These are phyloP conservation scores for Actinernus sp. DNA, from an alignment of 92 coral and sea anemone species.

Conservation along the genomic window DNA sequence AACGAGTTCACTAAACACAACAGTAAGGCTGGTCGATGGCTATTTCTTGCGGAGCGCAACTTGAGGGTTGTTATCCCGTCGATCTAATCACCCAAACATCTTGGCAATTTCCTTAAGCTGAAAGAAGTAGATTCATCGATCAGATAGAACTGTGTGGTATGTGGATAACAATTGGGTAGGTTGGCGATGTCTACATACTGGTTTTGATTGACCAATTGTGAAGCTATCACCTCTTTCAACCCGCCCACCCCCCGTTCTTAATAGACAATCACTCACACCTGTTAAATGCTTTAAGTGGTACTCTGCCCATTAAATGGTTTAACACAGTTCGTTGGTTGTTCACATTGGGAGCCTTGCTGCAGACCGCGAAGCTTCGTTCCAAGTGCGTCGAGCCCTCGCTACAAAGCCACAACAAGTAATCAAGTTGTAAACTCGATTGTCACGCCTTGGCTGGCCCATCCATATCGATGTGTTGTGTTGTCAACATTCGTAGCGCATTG, in stretches of 20 bases:
- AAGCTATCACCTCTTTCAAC: slow-evolving; percentile 52
- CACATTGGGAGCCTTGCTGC: not conserved
- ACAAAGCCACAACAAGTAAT: not conserved
- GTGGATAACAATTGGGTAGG: not conserved
- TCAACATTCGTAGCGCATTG: too few species aligned
- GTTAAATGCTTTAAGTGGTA: slow-evolving; percentile 52
- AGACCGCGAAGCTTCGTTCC: not conserved
- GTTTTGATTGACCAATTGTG: slow-evolving; percentile 70
- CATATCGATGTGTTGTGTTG: too few species aligned
- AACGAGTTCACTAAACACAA: too few species aligned
- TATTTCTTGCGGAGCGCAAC: too few species aligned
- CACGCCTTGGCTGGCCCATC: too few species aligned
- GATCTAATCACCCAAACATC: slow-evolving; percentile 21
- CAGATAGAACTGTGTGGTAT: not conserved
- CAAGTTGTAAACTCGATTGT: too few species aligned
- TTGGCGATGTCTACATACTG: not conserved
- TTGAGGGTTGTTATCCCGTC: too few species aligned
- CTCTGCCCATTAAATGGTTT: slow-evolving; percentile 49
- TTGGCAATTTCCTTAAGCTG: slow-evolving; percentile 15
- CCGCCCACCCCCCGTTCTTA: slow-evolving; percentile 63
- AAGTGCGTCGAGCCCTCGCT: not conserved
- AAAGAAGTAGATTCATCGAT: not conserved
- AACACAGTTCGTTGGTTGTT: not conserved
- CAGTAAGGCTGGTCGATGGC: too few species aligned
- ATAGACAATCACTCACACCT: slow-evolving; percentile 72